phyloP scores from a whole-genome alignment of 2,113 vertebrate species.

The Tetrax tetrax region DNA sequence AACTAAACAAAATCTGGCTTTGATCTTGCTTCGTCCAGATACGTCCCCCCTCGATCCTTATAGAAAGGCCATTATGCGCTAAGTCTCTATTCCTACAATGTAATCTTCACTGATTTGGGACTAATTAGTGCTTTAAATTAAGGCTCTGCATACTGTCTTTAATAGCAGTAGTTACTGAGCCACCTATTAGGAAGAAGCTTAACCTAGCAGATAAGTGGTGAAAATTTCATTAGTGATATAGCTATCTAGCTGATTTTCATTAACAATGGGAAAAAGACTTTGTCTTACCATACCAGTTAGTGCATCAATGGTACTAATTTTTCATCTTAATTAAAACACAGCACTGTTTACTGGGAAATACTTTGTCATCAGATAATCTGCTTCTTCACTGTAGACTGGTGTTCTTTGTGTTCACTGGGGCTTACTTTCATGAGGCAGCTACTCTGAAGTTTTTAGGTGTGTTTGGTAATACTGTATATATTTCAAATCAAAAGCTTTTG shows the following conservation, averaged over 20 bases:
- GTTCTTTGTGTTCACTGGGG: neutral
- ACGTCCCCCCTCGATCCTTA: neutral
- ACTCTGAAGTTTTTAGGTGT: neutral
- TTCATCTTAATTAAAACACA: constrained; percentile 15
- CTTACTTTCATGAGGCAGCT: neutral
- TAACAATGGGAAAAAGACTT: neutral
- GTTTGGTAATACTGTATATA: neutral
- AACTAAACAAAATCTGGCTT: neutral
- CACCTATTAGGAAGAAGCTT: neutral
- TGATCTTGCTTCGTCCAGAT: neutral
- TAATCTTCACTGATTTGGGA: neutral
- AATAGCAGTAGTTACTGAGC: neutral
- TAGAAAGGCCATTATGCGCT: neutral
- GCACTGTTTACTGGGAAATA: neutral
- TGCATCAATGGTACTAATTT: neutral
- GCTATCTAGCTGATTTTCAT: neutral
- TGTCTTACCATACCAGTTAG: neutral
- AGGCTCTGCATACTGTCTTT: neutral
- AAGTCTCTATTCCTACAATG: neutral
- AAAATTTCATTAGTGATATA: neutral
- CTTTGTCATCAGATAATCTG: neutral
- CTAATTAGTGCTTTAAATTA: constrained; percentile 31
- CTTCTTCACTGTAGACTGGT: accelerated
- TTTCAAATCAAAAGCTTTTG: neutral
- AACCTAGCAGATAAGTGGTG: neutral